Base-by-base conservation (phyloP, 2,797 vertebrate species). In the Nyctalus aviator region DNA sequence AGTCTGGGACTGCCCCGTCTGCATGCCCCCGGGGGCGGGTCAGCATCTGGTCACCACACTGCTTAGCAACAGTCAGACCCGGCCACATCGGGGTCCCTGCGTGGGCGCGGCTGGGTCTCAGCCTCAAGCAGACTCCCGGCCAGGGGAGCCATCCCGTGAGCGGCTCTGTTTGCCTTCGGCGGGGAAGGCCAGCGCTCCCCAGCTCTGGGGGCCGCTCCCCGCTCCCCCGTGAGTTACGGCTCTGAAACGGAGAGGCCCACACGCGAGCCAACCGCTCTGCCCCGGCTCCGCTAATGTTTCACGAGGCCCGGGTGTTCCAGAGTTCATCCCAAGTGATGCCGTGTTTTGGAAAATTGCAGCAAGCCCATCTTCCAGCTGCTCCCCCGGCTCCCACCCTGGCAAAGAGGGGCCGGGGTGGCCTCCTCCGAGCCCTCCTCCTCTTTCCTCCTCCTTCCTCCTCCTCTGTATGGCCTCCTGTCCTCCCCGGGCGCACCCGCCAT, bases 321-420 rank as follows among this genome's bases (percentile, higher is more conserved):
- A 95, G 97, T 72, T 77, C 79, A 82, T 44, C 84, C 71, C 62
- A 50, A 87, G 91, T 23, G 88, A 78, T 23, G 30, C 6, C 20
- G 68, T 41, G 90, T 82, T 81, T 55, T 86, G 82, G 48, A 96
- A 76, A 84, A 93, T 37, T 75, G 30, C 91, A 88, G 97, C 95
- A 9, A 82, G 37, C 3, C 1, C 37, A 37, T 18, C 89, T 55
- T 71, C 84, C 57, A 0, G 76, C 59, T 30, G n/a, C 55, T 30
- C 0, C 25, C 37, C 44, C 0, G 20, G 14, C 57, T 44, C 62
- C 6, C 20, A 27, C 2, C 25, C 66, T 8, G 44, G 85, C 1
- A 0, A 87, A 87, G 55, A 0, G 5, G 6, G 37, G 44, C 35
- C 3, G 14, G 62, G 50, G 17, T 8, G 2, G 8, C 9, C 64